Conservation (phyloP, 2,797 vertebrate genomes). For the Rhodeus uyekii region DNA sequence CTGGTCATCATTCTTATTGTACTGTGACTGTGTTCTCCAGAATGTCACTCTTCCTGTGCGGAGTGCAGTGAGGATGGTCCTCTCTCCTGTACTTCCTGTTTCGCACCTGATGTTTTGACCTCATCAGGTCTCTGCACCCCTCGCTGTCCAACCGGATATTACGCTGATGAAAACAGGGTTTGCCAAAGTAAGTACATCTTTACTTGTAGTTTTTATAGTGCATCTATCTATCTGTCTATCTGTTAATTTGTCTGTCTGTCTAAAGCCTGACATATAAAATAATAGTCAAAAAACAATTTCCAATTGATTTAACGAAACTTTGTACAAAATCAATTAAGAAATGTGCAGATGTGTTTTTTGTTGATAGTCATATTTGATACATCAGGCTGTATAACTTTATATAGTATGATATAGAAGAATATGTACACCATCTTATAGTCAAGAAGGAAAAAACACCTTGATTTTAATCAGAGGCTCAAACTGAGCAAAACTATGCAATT, state of each 20-base stretch:
- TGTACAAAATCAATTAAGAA: neutral
- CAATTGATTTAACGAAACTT: no score
- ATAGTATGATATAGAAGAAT: neutral
- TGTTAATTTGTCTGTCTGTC: no score
- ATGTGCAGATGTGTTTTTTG: neutral
- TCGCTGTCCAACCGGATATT: slow-evolving; percentile 81
- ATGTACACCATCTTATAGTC: neutral
- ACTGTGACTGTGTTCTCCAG: slow-evolving; percentile 67
- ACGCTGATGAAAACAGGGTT: slow-evolving; percentile 69
- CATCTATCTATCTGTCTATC: neutral
- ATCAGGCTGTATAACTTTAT: neutral
- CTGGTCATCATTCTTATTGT: neutral
- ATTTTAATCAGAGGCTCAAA: neutral
- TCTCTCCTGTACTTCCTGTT: slow-evolving; percentile 84
- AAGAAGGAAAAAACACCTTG: neutral
- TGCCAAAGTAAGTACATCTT: slow-evolving; percentile 81
- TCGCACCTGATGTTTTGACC: slow-evolving; percentile 70
- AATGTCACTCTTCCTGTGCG: slow-evolving; percentile 86
- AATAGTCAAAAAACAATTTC: no score
- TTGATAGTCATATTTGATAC: neutral
- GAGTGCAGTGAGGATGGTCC: slow-evolving; percentile 78
- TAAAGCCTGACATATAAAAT: no score
- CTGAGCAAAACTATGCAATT: neutral
- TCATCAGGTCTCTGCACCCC: slow-evolving; percentile 77
- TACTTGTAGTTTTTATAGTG: neutral